Conservation (phyloP, 2,797 vertebrate species). For the Graptemys geographica region DNA sequence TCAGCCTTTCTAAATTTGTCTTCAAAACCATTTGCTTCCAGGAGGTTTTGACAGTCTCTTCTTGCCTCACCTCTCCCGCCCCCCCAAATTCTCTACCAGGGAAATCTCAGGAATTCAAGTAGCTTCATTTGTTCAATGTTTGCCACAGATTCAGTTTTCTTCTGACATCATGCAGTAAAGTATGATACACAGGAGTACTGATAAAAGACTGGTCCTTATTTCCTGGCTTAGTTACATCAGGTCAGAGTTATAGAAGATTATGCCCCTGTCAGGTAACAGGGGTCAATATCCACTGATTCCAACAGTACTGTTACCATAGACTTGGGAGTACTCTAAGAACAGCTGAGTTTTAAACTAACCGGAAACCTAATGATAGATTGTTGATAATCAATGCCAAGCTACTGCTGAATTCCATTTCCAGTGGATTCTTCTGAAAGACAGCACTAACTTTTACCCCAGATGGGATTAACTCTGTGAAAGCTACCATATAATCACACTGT, state of each 20-base stretch:
- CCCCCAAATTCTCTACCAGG: neutral
- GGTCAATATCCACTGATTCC: neutral
- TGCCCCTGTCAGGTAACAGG: neutral
- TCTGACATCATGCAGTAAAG: neutral
- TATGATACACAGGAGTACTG: neutral
- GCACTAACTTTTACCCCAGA: neutral
- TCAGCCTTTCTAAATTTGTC: neutral
- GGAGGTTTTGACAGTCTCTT: neutral
- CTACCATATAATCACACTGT: neutral
- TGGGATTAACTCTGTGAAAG: neutral
- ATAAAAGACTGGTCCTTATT: neutral
- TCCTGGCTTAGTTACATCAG: neutral
- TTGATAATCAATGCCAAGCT: neutral
- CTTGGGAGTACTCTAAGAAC: neutral
- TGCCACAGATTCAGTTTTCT: neutral
- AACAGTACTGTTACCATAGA: neutral
- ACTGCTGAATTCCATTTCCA: neutral
- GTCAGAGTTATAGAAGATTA: neutral
- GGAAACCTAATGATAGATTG: neutral
- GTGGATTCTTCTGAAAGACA: neutral
- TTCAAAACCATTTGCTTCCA: neutral
- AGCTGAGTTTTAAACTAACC: neutral
- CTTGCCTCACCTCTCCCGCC: neutral
- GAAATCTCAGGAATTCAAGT: neutral
- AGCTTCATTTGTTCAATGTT: neutral